Evolutionary conservation across 1,140 invertebrate species (phyloP), one percentile per base, ranked within the genome.

Genomic region (Scaptodrosophila lebanonensis): DNA sequence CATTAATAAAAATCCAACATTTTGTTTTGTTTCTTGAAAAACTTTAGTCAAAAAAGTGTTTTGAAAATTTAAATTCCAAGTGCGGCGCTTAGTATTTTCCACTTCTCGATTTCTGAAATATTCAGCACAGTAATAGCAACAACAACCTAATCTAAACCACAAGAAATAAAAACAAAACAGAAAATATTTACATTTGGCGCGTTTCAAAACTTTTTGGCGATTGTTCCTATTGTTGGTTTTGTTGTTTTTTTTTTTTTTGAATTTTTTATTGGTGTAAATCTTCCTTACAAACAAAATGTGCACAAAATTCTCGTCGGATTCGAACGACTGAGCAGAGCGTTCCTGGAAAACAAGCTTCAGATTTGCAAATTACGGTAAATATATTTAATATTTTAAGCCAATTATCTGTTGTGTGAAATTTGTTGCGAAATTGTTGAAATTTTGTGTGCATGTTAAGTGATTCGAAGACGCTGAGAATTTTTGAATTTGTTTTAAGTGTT

Each of bases 271-370:
- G 54, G 30, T 48, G 32, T 8, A 33, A n/a, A n/a, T 11, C n/a
- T 58, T 67, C 47, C 52, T 63, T 57, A 48, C 52, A 40, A 54
- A 66, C 61, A 73, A 79, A 79, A 79, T 79, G 73, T 79, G 68
- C 75, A 69, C 75, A 60, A 79, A 79, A 73, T 79, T 79, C 30
- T 79, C 68, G 18, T 43, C 61, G 35, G 73, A 79, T 33, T 79
- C 73, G 59, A 79, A 79, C 68, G 73, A 79, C 75, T 79, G 65
- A 79, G 73, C 68, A 77, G 68, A 56, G 47, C 67, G 72, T 79
- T 66, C 63, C 45, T 25, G 33, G 38, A 36, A 6, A 30, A 58
- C 15, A 9, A 33, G 5, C 30, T 9, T 50, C 40, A 2, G 13
- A 45, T 42, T 29, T 35, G n/a, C 16, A 44, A 64, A 12, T n/a